Percentiles rank a stretch among this genome's conserved stretches.
Evolutionary conservation across 2,113 vertebrate species (phyloP).

Genomic region (Dolichallabes microphthalmus): DNA sequence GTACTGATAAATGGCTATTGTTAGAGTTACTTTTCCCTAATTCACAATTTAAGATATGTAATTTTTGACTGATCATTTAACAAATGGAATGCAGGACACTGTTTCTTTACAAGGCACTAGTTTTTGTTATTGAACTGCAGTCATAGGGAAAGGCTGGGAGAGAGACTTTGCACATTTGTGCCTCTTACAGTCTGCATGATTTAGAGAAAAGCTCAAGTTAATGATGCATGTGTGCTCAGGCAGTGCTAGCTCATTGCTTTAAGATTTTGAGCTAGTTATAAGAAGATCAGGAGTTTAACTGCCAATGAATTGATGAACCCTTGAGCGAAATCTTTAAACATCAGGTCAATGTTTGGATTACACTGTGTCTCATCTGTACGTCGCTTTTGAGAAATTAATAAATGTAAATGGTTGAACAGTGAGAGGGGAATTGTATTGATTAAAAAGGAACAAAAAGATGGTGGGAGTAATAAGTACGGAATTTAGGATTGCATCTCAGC

Average conservation of each 20-base stretch:
- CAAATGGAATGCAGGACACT: constrained; percentile 64
- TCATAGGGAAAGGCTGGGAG: constrained; percentile 45
- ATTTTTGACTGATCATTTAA: constrained; percentile 41
- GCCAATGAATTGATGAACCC: background rate
- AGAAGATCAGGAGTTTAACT: background rate
- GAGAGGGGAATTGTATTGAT: constrained; percentile 30
- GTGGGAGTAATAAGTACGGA: constrained; percentile 42
- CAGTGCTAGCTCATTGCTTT: background rate
- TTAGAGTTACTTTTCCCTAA: constrained; percentile 31
- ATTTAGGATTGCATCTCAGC: constrained; percentile 90
- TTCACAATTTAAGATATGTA: constrained; percentile 36
- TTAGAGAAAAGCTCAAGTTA: constrained; percentile 52
- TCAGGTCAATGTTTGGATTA: background rate
- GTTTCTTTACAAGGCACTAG: constrained; percentile 77
- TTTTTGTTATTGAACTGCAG: constrained; percentile 70
- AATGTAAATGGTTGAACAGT: constrained; percentile 39
- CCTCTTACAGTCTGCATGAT: constrained; percentile 45
- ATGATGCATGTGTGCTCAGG: constrained; percentile 18
- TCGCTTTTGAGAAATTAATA: constrained; percentile 20
- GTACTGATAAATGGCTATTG: constrained; percentile 49
- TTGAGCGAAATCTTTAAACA: constrained; percentile 9
- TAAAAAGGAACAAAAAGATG: constrained; percentile 45
- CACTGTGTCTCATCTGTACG: constrained; percentile 1
- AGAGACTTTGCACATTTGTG: constrained; percentile 44
- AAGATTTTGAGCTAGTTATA: background rate